Base-by-base conservation (phyloP, 1,140 invertebrate genomes). In the Pogonus chalceus region DNA sequence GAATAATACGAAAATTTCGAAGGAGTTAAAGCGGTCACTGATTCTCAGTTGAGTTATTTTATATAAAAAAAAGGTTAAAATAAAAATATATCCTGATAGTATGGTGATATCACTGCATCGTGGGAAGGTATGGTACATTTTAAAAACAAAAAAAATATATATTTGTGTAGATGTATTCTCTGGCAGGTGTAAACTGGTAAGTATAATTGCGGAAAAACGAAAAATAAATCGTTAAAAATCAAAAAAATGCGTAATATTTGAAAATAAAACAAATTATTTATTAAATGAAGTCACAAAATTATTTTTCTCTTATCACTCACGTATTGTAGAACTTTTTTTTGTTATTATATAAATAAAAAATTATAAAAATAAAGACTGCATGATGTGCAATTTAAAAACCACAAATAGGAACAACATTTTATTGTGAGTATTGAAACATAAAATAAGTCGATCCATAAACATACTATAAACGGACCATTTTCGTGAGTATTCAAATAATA, bases 81-180 rank as follows among this genome's bases (percentile, higher is more conserved):
- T n/a, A n/a, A n/a, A n/a, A n/a, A n/a, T n/a, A n/a, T 31, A 43
- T 43, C 37, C 7, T 18, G 18, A 43, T 43, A 18, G 37, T 43
- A 31, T 43, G 9, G 37, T 21, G 23, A 2, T 43, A 22, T 52
- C 51, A 52, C 51, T 52, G 51, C 51, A 52, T 3, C 51, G 51
- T 23, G 51, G 51, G 51, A 52, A 52, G 51, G 51, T 52, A 52
- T 46, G 37, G 51, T 52, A 52, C 35, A 43, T 22, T 39, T 37
- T 47, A 24, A 51, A 43, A 50, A 56, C 7, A 24, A 46, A 51
- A 51, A 35, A 49, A 31, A 31, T 31, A 14, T 10, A 43, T 43
- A 43, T 43, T 43, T 43, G 37, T 43, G 37, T 43, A 43, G 37
- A 43, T 43, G 18, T 43, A 12, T 10, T 12, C 37, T 43, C 37